Base-by-base conservation (phyloP, 2,797 vertebrate species). In the Netta rufina region DNA sequence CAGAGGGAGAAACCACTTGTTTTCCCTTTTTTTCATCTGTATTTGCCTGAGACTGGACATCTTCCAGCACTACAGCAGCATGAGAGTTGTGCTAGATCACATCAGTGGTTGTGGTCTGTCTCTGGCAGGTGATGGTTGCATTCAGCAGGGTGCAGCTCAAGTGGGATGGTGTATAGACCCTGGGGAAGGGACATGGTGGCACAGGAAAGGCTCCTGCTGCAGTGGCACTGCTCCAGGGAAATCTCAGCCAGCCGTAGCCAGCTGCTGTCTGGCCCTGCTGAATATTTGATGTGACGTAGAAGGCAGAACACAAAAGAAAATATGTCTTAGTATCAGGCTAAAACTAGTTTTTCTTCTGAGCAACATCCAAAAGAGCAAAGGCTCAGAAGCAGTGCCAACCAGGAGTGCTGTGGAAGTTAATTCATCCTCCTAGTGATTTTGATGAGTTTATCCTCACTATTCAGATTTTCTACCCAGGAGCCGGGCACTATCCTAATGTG, bases 121-220 rank as follows among this genome's bases (percentile, higher is more conserved):
- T 8, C 1, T 2, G 33, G 7, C 0, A 0, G 32, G 25, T 14
- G 1, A 41, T 4, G 30, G 15, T 13, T 28, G 5, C 22, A 6
- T 51, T 62, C n/a, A 21, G 21, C 30, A 32, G 36, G 38, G 14
- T 9, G 6, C 32, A 13, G 11, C 81, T 76, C 64, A 39, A 6
- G 39, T 19, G 13, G 38, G 51, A 4, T 45, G 58, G 9, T 2
- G 32, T 2, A 17, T 56, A 74, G 45, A 24, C 16, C 16, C 3
- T 16, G 19, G 16, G 28, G 19, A 72, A 66, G 22, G 49, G 24
- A 47, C 47, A 53, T 5, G 4, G 15, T 54, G 11, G 21, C 60
- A 32, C 0, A 1, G 28, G n/a, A 90, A 78, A 82, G 32, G 17
- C 8, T 74, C 12, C 30, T 25, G 18, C 24, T 70, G 60, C 51